Evolutionary conservation across 2,888 invertebrate species (phyloP).

Genomic region (Graphium colonna): DNA sequence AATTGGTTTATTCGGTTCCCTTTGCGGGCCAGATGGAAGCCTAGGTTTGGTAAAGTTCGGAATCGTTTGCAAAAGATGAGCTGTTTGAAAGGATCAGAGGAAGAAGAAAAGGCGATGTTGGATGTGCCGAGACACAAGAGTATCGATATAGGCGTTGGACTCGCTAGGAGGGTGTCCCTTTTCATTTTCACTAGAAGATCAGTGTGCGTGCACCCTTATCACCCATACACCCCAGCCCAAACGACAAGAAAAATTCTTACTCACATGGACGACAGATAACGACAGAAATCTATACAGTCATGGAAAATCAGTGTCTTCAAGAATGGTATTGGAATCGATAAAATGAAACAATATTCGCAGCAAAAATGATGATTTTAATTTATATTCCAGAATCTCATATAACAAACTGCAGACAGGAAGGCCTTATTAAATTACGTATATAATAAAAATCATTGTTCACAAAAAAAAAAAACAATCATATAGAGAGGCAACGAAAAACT

Average conservation of each 20-base stretch:
- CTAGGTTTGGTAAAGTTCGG: conserved; percentile 49
- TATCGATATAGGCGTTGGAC: conserved; percentile 64
- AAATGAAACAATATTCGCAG: neutral
- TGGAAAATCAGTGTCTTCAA: neutral
- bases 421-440: no score
- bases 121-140: conserved; percentile 63
- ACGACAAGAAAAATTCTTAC: conserved; percentile 63
- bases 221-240: conserved; percentile 67
- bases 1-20: conserved; percentile 43
- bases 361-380: neutral
- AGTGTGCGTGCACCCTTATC: conserved; percentile 67
- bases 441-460: neutral
- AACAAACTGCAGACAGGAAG: no score
- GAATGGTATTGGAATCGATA: neutral
- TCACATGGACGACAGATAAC: conserved; percentile 44
- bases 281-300: neutral
- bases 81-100: conserved; percentile 48
- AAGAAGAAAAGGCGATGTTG: conserved; percentile 50
- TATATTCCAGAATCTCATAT: neutral
- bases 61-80: conserved; percentile 51
- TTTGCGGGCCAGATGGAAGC: conserved; percentile 44
- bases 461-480: neutral
- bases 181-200: conserved; percentile 65
- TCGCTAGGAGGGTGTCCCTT: conserved; percentile 62
- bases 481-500: neutral